These are phyloP conservation scores for Neria commutata DNA, from an alignment of 2,888 invertebrate genomes.

Conservation along the genomic window DNA sequence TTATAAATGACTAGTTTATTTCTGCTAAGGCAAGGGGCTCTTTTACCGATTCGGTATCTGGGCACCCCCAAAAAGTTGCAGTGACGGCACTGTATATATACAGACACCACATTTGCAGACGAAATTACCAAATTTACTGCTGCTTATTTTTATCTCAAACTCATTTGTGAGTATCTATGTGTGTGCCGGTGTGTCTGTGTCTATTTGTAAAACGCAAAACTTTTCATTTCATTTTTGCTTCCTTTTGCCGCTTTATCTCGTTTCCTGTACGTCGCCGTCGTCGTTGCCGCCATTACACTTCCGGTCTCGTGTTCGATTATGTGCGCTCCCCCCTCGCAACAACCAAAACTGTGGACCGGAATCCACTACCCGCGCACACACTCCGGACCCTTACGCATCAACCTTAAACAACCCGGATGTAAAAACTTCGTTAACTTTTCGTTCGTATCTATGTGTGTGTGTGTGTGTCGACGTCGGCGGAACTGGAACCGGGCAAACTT, in stretches of 20 bases:
- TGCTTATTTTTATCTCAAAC: too few species aligned
- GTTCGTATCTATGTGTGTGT: neutral
- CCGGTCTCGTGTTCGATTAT: conserved; percentile 54
- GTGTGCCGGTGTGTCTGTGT: too few species aligned
- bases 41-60: too few species aligned
- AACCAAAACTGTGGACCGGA: conserved; percentile 31
- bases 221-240: conserved; percentile 35
- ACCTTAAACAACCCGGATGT: conserved; percentile 51
- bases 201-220: too few species aligned
- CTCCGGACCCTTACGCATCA: conserved; percentile 41
- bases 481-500: conserved; percentile 44
- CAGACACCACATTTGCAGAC: too few species aligned
- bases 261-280: conserved; percentile 52
- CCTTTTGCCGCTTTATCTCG: conserved; percentile 48
- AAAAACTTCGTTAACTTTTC: conserved; percentile 56
- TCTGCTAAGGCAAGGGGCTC: too few species aligned
- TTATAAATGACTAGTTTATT: too few species aligned
- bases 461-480: conserved; percentile 17
- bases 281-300: conserved; percentile 50
- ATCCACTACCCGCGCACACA: conserved; percentile 14
- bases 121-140: neutral
- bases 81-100: too few species aligned
- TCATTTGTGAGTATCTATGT: too few species aligned
- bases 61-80: too few species aligned
- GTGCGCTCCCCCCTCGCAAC: conserved; percentile 32